These are phyloP conservation scores for Argynnis bischoffii DNA, from an alignment of 2,888 invertebrate genomes.

Conservation along the genomic window DNA sequence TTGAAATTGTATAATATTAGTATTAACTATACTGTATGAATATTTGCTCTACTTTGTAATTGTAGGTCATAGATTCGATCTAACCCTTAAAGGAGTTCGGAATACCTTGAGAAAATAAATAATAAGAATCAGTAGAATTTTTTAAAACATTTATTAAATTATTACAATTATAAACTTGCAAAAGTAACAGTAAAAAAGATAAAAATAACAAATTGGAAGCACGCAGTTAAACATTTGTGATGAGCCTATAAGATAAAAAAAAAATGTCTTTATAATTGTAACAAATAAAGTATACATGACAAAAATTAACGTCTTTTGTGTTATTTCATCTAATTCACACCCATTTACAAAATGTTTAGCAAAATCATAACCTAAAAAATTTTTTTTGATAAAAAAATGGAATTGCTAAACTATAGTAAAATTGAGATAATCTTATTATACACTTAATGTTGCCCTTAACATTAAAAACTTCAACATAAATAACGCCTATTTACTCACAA, in stretches of 20 bases:
- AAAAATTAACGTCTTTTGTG: neutral
- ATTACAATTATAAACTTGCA: conserved; percentile 30
- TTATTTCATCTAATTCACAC: neutral
- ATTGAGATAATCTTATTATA: conserved; percentile 16
- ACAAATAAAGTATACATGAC: conserved; percentile 6
- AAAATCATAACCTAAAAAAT: neutral
- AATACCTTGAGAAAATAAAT: neutral
- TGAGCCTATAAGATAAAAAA: conserved; percentile 1
- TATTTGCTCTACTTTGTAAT: neutral
- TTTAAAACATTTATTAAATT: conserved; percentile 33
- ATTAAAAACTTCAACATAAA: conserved; percentile 22
- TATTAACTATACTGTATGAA: too few species aligned
- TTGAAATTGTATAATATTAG: too few species aligned
- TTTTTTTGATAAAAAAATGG: too few species aligned
- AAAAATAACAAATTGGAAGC: conserved; percentile 33
- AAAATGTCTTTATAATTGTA: conserved; percentile 10
- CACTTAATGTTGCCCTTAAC: conserved; percentile 16
- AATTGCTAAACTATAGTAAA: conserved; percentile 15
- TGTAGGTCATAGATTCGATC: neutral
- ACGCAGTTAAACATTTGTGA: conserved; percentile 24
- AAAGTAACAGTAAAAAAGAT: conserved; percentile 33
- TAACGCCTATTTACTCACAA: conserved; percentile 22
- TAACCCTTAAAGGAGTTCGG: neutral
- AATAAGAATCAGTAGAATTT: conserved; percentile 2
- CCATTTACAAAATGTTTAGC: neutral